These are phyloP conservation scores for Tyrophagus putrescentiae DNA, from an alignment of 1,140 invertebrate genomes.

Conservation along the genomic window DNA sequence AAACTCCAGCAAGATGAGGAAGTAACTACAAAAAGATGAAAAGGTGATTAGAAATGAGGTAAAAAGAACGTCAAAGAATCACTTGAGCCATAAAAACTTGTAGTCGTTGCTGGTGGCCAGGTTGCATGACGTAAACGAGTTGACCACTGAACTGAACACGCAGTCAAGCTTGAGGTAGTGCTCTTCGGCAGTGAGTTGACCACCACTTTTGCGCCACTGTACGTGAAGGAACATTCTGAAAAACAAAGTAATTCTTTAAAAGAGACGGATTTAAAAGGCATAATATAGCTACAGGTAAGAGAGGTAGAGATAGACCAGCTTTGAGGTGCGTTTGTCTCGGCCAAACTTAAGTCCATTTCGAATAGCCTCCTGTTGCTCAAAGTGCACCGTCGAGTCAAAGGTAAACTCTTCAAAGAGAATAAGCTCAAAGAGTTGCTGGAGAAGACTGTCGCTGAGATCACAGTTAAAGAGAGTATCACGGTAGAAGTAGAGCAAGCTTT, in stretches of 20 bases:
- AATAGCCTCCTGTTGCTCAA: slow-evolving; percentile 1
- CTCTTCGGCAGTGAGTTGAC: background rate
- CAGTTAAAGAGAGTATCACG: background rate
- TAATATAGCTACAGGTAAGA: slow-evolving; percentile 11
- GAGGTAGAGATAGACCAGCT: slow-evolving; percentile 7
- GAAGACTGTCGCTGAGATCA: background rate
- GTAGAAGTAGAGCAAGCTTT: background rate
- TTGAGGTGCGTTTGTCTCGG: background rate
- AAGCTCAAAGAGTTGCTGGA: background rate
- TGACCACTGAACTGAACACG: background rate
- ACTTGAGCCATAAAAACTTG: slow-evolving; percentile 16
- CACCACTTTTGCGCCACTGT: too few species aligned
- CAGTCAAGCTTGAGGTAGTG: background rate
- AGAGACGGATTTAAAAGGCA: background rate
- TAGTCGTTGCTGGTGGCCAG: background rate
- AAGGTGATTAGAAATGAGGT: background rate
- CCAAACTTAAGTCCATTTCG: background rate
- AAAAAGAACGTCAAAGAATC: background rate
- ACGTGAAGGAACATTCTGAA: too few species aligned
- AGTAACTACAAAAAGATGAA: background rate
- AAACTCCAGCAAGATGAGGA: slow-evolving; percentile 8
- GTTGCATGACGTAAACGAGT: background rate
- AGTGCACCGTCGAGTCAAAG: background rate
- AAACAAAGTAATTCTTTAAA: background rate
- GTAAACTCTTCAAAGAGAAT: too few species aligned